phyloP scores from a whole-genome alignment of 2,797 vertebrate genomes.

The Phoxinus dragarum region DNA sequence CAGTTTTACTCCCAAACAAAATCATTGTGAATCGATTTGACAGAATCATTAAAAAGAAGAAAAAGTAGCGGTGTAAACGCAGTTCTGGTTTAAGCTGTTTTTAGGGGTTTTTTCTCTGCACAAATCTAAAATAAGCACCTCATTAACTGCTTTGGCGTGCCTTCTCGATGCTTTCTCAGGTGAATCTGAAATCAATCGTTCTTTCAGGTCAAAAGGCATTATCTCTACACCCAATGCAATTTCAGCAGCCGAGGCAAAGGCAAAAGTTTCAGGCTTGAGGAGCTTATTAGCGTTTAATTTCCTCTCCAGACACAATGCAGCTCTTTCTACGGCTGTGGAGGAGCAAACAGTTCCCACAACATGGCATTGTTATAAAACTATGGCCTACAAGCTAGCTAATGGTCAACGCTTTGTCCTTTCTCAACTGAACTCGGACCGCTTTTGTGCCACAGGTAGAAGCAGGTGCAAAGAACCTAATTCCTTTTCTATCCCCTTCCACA shows the following conservation, averaged over 20 bases:
- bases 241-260: conserved; percentile 9
- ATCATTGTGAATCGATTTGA: neutral
- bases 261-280: conserved; percentile 45
- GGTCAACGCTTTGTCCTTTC: conserved; percentile 13
- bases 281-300: conserved; percentile 22
- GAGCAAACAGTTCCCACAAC: conserved; percentile 9
- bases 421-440: conserved; percentile 42
- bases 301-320: conserved; percentile 12
- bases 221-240: conserved; percentile 47
- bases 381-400: conserved; percentile 3
- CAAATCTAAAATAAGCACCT: conserved; percentile 21
- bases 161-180: conserved; percentile 28
- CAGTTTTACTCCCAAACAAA: neutral
- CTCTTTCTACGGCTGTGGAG: neutral
- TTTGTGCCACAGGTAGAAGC: conserved; percentile 53
- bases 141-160: conserved; percentile 4
- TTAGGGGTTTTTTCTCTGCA: neutral
- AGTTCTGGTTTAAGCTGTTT: neutral
- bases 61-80: neutral
- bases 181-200: conserved; percentile 53
- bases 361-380: conserved; percentile 22
- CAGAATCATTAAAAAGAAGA: conserved; percentile 18
- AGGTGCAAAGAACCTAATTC: conserved; percentile 54
- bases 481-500: conserved; percentile 49
- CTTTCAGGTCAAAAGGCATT: conserved; percentile 48